These are phyloP conservation scores for Himalopsyche anomala DNA, from an alignment of 2,888 invertebrate genomes.

Conservation along the genomic window DNA sequence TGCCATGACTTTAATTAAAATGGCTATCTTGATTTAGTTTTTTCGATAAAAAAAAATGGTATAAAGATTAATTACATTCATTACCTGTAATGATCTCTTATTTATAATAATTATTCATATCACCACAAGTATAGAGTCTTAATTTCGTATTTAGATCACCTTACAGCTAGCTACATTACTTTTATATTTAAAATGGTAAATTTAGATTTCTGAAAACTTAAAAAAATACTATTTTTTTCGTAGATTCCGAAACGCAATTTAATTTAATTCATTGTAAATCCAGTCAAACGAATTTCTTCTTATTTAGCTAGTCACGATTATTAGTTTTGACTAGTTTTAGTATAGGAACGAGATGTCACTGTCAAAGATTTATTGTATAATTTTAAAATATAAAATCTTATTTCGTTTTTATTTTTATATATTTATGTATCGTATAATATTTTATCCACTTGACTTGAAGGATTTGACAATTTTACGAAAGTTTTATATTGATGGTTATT, in stretches of 20 bases:
- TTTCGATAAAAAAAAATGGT: background rate
- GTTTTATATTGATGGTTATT: slow-evolving; percentile 52
- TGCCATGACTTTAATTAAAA: background rate
- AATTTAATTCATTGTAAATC: slow-evolving; percentile 1
- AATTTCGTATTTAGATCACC: background rate
- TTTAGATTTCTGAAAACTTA: slow-evolving; percentile 17
- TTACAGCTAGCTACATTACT: background rate
- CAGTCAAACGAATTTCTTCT: slow-evolving; percentile 34
- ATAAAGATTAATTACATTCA: background rate
- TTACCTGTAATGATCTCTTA: slow-evolving; percentile 48
- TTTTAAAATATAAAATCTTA: slow-evolving; percentile 35
- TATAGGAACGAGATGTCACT: background rate
- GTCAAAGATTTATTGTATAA: slow-evolving; percentile 48
- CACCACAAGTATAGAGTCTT: background rate
- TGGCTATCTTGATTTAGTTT: background rate
- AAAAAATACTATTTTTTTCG: slow-evolving; percentile 7
- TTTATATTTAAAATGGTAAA: background rate
- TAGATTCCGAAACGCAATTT: background rate
- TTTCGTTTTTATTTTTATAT: slow-evolving; percentile 37
- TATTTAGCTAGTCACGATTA: slow-evolving; percentile 53
- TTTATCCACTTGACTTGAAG: slow-evolving; percentile 37
- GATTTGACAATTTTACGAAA: slow-evolving; percentile 49
- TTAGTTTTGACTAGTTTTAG: slow-evolving; percentile 49
- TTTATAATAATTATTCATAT: slow-evolving; percentile 1
- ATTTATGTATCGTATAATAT: slow-evolving; percentile 32